Conservation (phyloP, 2,113 vertebrate genomes). For the Aldabrachelys gigantea region DNA sequence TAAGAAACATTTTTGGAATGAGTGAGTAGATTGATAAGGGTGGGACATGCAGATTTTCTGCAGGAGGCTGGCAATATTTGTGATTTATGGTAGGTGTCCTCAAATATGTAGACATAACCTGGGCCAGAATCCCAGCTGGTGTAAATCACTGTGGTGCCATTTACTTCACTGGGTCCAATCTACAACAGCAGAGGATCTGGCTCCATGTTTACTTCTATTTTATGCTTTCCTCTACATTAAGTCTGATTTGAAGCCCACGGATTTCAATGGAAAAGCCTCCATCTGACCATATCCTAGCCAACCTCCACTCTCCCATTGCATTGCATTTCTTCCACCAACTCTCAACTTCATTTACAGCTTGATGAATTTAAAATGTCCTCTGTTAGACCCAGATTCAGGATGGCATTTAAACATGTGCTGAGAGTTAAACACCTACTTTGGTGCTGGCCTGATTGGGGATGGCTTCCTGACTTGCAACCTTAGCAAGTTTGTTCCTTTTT, state of each 20-base stretch:
- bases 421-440: neutral
- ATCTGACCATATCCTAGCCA: neutral
- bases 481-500: neutral
- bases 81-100: neutral
- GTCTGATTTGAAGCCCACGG: neutral
- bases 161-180: neutral
- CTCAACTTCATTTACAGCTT: neutral
- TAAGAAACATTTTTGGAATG: neutral
- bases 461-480: neutral
- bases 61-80: neutral
- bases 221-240: neutral
- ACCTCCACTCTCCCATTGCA: neutral
- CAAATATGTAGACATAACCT: neutral
- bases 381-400: neutral
- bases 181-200: neutral
- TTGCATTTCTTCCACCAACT: neutral
- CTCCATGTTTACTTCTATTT: neutral
- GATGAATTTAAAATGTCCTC: neutral
- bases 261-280: neutral
- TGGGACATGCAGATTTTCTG: neutral
- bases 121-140: neutral
- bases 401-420: neutral
- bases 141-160: neutral
- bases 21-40: neutral
- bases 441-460: neutral